phyloP scores from a whole-genome alignment of 2,888 invertebrate species.

The Tetragonisca angustula region DNA sequence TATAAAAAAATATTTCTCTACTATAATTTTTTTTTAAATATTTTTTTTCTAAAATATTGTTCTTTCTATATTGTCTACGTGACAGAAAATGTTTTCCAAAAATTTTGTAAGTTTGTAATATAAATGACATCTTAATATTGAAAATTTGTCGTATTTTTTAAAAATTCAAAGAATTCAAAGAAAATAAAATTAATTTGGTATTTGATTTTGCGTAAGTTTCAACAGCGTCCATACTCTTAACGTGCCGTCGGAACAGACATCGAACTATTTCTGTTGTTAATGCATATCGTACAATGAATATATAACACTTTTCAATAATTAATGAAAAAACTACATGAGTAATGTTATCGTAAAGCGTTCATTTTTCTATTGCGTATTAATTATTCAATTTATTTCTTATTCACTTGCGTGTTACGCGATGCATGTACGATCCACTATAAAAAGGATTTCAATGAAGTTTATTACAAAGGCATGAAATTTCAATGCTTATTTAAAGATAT shows the following conservation, averaged over 20 bases:
- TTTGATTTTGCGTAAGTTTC: neutral
- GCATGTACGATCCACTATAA: neutral
- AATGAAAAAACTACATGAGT: neutral
- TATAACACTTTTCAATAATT: neutral
- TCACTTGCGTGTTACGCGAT: slow-evolving; percentile 10
- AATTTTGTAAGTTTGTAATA: neutral
- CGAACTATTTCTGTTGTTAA: neutral
- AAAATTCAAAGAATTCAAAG: neutral
- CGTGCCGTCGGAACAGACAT: neutral
- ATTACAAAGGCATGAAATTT: neutral
- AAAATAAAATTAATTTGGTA: neutral
- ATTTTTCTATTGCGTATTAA: slow-evolving; percentile 1
- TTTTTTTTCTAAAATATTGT: too few species aligned
- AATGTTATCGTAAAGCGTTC: neutral
- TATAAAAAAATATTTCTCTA: too few species aligned
- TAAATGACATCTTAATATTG: neutral
- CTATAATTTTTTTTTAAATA: too few species aligned
- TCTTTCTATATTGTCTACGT: too few species aligned
- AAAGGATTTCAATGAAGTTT: neutral
- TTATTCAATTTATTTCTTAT: slow-evolving; percentile 10
- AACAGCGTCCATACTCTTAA: neutral
- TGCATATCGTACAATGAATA: neutral
- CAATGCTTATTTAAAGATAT: neutral
- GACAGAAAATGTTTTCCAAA: neutral
- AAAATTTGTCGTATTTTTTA: neutral